Base-by-base conservation (phyloP, 2,797 vertebrate genomes). In the Amblyraja radiata region DNA sequence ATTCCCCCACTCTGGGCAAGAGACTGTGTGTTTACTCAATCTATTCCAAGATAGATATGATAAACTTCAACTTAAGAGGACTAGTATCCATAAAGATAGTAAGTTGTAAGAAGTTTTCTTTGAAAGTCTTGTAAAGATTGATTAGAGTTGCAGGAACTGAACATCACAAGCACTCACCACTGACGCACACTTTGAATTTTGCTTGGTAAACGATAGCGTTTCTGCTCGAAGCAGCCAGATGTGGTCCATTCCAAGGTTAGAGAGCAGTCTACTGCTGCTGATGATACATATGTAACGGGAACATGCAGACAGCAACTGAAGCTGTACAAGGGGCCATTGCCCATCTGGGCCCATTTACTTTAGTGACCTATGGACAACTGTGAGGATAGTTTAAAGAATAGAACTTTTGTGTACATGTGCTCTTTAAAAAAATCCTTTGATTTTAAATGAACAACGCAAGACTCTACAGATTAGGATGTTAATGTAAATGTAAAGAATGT, bases 261-360 rank as follows among this genome's bases (percentile, higher is more conserved):
- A 36, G 6, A 90, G 39, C 86, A 68, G 32, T 71, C n/a, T 90
- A 39, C 32, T 71, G 46, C 86, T 36, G 86, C 63, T 90, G 3
- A 71, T 90, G 63, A 90, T 71, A 71, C 7, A 18, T 18, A 90
- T 68, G 23, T 65, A 71, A 90, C 86, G 21, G 39, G 63, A 25
- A 90, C 3, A 36, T 54, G 10, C 86, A 90, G 63, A n/a, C 39
- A 32, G 86, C 32, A 90, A 90, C 71, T 86, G 54, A 86, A 86
- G n/a, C 83, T 61, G 4, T 28, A 86, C 14, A 65, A 90, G 86
- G 28, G 86, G 58, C 86, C 63, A 21, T 71, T 71, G 65, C 65
- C 36, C 86, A 90, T 36, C 32, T 90, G 32, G 28, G 61, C 86
- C 71, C 71, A 39, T 71, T 90, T 90, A 36, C 86, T 71, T 71